Percentiles rank a stretch among this genome's conserved stretches.
Conservation (phyloP, 1,140 invertebrate species). For the Drosophila aff. region DNA sequence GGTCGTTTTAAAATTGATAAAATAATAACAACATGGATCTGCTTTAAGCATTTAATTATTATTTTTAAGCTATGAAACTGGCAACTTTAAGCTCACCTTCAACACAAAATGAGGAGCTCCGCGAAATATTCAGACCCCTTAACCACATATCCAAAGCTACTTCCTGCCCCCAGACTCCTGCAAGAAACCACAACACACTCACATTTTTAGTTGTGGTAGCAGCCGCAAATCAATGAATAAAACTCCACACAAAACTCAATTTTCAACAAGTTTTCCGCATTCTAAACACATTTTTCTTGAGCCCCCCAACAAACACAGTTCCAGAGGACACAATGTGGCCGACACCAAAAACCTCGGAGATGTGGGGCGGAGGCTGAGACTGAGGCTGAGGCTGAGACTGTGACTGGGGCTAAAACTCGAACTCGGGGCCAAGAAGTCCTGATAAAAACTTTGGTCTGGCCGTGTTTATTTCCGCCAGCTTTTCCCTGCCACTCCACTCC, state of each 20-base stretch:
- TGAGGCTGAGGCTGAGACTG: neutral
- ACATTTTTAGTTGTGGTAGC: slow-evolving; percentile 3
- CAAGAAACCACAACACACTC: slow-evolving; percentile 17
- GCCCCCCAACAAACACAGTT: slow-evolving; percentile 13
- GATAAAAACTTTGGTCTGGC: slow-evolving; percentile 70
- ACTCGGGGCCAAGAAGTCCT: slow-evolving; percentile 77
- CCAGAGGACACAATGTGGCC: slow-evolving; percentile 53
- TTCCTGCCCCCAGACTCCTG: neutral
- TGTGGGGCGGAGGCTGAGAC: slow-evolving; percentile 8
- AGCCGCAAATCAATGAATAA: slow-evolving; percentile 69
- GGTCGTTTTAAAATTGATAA: neutral
- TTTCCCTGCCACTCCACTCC: slow-evolving; percentile 15
- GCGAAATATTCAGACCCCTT: neutral
- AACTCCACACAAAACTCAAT: slow-evolving; percentile 77
- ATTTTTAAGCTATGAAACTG: too few species aligned
- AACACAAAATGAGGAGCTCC: neutral
- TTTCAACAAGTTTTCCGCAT: slow-evolving; percentile 79
- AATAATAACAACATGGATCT: neutral
- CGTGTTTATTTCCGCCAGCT: slow-evolving; percentile 22
- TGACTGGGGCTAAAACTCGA: slow-evolving; percentile 33
- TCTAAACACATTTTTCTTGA: slow-evolving; percentile 71
- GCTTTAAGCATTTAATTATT: neutral
- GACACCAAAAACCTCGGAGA: slow-evolving; percentile 47
- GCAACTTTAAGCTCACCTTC: neutral
- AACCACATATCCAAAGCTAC: slow-evolving; percentile 8